These are phyloP conservation scores for Stichopus horrens DNA, from an alignment of 53 echinoderm and acorn worm species.

Conservation along the genomic window DNA sequence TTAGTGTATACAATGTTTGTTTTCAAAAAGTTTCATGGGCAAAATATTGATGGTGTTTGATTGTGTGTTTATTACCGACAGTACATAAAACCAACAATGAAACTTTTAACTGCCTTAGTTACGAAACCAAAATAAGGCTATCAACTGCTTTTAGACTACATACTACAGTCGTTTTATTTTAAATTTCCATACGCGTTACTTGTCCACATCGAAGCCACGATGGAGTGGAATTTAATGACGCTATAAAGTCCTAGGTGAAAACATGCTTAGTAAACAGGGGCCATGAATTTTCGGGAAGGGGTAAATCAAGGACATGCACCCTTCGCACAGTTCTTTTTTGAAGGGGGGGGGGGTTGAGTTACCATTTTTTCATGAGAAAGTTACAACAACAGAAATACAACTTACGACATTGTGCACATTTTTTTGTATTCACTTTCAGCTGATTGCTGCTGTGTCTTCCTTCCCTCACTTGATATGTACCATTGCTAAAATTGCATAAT, in stretches of 20 bases:
- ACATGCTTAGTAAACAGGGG: too few species aligned
- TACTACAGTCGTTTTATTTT: not conserved
- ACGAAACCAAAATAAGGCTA: slow-evolving; percentile 19
- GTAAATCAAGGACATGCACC: not conserved
- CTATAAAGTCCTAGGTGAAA: too few species aligned
- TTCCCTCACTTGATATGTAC: too few species aligned
- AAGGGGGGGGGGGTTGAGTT: not conserved
- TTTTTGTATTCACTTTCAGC: too few species aligned
- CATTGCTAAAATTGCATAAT: too few species aligned
- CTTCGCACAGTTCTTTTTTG: not conserved
- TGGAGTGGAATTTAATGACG: too few species aligned
- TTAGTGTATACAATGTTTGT: slow-evolving; percentile 33
- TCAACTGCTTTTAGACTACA: not conserved
- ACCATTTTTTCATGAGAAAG: not conserved
- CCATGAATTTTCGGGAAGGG: not conserved
- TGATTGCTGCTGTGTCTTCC: too few species aligned
- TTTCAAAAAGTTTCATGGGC: slow-evolving; percentile 20
- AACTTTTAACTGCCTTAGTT: not conserved
- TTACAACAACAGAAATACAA: too few species aligned
- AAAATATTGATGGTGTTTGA: slow-evolving; percentile 33
- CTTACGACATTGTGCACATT: too few species aligned
- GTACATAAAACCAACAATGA: slow-evolving; percentile 16
- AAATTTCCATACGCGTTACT: not conserved
- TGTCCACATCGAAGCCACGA: not conserved
- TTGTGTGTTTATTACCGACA: slow-evolving; percentile 26